Conservation (phyloP, 1,140 invertebrate genomes). For the Zophobas atratus region DNA sequence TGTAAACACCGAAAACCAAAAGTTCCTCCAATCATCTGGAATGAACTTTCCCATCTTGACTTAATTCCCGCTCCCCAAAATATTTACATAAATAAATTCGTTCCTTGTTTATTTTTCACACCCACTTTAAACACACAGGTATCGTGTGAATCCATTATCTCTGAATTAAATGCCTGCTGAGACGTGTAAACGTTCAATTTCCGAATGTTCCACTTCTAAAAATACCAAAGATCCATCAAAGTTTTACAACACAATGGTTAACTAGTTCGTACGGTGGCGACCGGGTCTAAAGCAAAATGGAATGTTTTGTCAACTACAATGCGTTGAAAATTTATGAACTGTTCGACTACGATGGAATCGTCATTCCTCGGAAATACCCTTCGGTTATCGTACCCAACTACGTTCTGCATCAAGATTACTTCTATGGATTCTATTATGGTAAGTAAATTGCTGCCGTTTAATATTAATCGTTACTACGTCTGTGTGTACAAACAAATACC, state of each 20-base stretch:
- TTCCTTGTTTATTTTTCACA: no score
- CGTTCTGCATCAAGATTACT: conserved; percentile 33
- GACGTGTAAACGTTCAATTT: conserved; percentile 1
- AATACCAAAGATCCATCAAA: conserved; percentile 24
- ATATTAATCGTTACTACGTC: no score
- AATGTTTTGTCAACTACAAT: conserved; percentile 39
- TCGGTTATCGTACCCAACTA: not conserved
- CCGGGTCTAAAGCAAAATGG: conserved; percentile 22
- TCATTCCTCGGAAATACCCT: not conserved
- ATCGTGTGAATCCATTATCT: not conserved
- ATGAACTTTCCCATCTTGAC: no score
- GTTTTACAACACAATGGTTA: conserved; percentile 13
- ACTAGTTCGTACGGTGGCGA: conserved; percentile 1
- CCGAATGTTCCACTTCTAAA: conserved; percentile 34
- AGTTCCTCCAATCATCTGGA: no score
- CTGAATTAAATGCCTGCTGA: not conserved
- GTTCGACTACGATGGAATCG: conserved; percentile 8
- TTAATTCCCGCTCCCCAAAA: no score
- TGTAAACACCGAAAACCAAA: no score
- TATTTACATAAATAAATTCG: no score
- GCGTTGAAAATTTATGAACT: conserved; percentile 31
- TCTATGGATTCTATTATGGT: conserved; percentile 39
- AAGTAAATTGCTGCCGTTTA: not conserved
- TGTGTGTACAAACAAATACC: no score
- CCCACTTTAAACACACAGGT: no score